phyloP scores from a whole-genome alignment of 2,113 vertebrate genomes.

The Leucosticte australis region DNA sequence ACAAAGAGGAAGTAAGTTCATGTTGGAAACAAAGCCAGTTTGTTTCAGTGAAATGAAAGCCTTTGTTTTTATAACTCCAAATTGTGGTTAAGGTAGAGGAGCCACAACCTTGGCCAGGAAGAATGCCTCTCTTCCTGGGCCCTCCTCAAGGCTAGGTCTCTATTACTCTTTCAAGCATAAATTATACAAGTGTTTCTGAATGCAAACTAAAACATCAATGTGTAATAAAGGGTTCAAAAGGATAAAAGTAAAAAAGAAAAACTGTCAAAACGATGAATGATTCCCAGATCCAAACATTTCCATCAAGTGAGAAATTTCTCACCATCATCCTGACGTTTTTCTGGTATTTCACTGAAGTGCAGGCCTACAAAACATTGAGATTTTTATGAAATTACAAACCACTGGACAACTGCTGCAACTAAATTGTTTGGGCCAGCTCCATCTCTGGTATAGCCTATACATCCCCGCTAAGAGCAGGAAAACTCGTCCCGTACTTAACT shows the following conservation, averaged over 20 bases:
- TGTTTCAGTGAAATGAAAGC: not conserved
- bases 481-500: not conserved
- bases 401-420: not conserved
- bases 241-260: not conserved
- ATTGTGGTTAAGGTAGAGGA: not conserved
- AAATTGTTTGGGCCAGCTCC: not conserved
- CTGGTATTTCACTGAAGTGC: not conserved
- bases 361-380: not conserved
- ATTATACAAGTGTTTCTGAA: not conserved
- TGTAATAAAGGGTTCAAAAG: not conserved
- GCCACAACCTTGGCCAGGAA: not conserved
- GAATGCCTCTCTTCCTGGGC: not conserved
- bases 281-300: not conserved
- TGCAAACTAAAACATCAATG: not conserved
- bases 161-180: not conserved
- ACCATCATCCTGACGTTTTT: not conserved
- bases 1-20: not conserved
- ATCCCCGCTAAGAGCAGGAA: not conserved
- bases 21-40: not conserved
- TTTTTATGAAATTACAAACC: not conserved
- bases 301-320: not conserved
- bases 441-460: not conserved
- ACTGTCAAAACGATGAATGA: rapidly evolving
- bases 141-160: not conserved
- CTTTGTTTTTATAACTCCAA: not conserved